These are phyloP conservation scores for Epistrophella euchroma DNA, from an alignment of 2,888 invertebrate species.

Conservation along the genomic window DNA sequence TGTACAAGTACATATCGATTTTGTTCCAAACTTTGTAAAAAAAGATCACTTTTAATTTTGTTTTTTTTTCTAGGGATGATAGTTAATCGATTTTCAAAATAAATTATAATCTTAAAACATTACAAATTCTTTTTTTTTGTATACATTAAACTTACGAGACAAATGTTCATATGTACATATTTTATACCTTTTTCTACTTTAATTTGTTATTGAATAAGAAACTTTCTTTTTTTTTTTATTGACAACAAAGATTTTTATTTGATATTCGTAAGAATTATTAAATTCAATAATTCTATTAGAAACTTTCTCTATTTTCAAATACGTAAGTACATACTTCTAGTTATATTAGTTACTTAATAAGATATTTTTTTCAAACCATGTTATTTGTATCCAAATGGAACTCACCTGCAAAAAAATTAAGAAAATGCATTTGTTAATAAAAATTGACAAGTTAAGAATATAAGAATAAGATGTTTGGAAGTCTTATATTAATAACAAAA, in stretches of 20 bases:
- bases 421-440: background rate
- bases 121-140: no score
- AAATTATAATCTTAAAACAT: no score
- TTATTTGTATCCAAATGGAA: background rate
- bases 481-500: no score
- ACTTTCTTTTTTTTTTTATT: background rate
- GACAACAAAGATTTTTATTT: background rate
- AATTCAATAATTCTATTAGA: background rate
- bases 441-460: background rate
- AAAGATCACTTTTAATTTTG: no score
- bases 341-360: background rate
- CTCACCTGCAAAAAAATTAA: constrained; percentile 36
- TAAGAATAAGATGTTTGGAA: background rate
- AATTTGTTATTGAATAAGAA: background rate
- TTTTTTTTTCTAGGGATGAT: no score
- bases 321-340: background rate
- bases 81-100: no score
- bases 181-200: background rate
- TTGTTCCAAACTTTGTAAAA: no score
- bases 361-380: constrained; percentile 1
- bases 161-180: no score
- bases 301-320: background rate
- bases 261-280: background rate
- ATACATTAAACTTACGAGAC: no score
- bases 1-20: no score